Conservation (phyloP, 2,888 invertebrate species). For the Caenorhabditis sp. region DNA sequence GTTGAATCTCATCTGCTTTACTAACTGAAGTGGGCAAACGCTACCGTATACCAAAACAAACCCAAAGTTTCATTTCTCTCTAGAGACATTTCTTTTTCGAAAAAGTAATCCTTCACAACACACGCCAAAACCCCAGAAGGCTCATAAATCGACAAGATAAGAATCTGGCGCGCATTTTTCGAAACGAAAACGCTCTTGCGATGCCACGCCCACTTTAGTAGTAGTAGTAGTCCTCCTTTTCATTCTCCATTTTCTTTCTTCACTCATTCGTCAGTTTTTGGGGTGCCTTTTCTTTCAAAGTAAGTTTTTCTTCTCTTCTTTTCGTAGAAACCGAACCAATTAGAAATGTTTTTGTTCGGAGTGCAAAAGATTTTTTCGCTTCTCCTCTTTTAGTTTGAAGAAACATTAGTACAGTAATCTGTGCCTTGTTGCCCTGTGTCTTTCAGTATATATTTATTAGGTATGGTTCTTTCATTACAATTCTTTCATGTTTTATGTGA, state of each 20-base stretch:
- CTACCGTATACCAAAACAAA: neutral
- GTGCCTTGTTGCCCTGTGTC: neutral
- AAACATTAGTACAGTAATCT: no score
- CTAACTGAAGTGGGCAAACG: constrained; percentile 5
- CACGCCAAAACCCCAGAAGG: neutral
- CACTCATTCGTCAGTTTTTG: neutral
- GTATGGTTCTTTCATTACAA: neutral
- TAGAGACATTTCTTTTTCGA: neutral
- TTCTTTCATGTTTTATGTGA: neutral
- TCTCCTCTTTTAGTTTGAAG: no score
- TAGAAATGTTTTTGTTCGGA: neutral
- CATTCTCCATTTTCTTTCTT: constrained; percentile 5
- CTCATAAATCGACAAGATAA: constrained; percentile 1
- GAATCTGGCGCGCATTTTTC: constrained; percentile 2
- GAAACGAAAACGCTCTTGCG: neutral
- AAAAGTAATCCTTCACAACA: neutral
- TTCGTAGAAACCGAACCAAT: neutral
- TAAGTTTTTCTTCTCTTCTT: neutral
- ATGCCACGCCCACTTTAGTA: neutral
- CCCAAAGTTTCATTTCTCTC: neutral
- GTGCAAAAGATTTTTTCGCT: neutral
- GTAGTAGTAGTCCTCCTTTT: neutral
- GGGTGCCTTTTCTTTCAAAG: neutral
- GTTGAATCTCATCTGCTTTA: constrained; percentile 4
- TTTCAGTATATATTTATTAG: neutral